These are phyloP conservation scores for Gonioctena quinquepunctata DNA, from an alignment of 1,140 invertebrate genomes.

Conservation along the genomic window DNA sequence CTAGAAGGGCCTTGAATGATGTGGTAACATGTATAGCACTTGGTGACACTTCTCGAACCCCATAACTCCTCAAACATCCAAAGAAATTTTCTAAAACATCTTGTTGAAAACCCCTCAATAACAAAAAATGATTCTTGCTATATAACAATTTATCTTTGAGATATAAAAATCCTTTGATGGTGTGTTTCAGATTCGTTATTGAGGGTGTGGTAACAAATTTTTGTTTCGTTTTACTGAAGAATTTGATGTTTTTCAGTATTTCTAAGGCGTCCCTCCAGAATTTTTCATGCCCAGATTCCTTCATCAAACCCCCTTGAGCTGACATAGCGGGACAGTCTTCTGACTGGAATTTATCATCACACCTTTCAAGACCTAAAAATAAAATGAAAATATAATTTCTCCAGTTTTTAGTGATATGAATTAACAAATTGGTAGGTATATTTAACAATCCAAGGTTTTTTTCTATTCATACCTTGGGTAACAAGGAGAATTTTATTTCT, in stretches of 20 bases:
- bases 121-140: slow-evolving; percentile 13
- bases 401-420: no score
- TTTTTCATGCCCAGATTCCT: slow-evolving; percentile 38
- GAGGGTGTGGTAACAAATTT: slow-evolving; percentile 35
- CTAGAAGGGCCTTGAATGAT: no score
- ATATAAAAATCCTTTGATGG: slow-evolving; percentile 41
- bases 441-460: background rate
- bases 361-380: slow-evolving; percentile 44
- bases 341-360: slow-evolving; percentile 42
- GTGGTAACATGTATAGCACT: no score
- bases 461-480: background rate
- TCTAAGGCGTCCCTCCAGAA: slow-evolving; percentile 37
- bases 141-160: slow-evolving; percentile 1
- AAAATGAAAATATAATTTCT: slow-evolving; percentile 40
- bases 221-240: slow-evolving; percentile 27
- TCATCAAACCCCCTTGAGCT: slow-evolving; percentile 40
- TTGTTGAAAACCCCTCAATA: slow-evolving; percentile 37
- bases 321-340: slow-evolving; percentile 21
- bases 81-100: slow-evolving; percentile 49
- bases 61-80: slow-evolving; percentile 34
- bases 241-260: slow-evolving; percentile 39
- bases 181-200: slow-evolving; percentile 44
- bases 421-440: background rate
- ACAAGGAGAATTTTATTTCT: background rate
- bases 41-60: slow-evolving; percentile 5